Evolutionary conservation across 2,113 vertebrate genomes (phyloP).

Genomic region (Neolamprologus fasciatus): DNA sequence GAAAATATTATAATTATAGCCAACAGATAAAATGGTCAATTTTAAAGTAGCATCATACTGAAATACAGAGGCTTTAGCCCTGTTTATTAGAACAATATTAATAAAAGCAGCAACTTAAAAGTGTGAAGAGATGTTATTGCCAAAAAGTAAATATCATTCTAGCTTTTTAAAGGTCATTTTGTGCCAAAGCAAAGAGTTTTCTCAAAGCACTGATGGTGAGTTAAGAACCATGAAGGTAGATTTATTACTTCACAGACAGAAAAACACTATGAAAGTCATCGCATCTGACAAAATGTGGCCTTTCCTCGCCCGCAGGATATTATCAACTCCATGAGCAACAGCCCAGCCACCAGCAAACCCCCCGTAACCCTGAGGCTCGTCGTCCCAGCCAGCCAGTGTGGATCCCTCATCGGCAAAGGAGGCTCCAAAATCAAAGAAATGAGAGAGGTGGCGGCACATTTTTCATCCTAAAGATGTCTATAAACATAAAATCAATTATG

Average conservation of each 20-base stretch:
- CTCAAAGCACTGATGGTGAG: neutral
- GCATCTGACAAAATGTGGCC: neutral
- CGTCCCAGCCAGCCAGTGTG: constrained; percentile 92
- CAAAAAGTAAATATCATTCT: neutral
- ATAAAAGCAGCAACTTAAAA: neutral
- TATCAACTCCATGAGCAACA: constrained; percentile 98
- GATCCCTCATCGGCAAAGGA: constrained; percentile 94
- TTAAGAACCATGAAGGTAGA: neutral
- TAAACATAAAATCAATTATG: neutral
- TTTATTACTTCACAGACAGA: neutral
- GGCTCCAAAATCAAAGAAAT: constrained; percentile 99
- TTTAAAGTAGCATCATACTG: neutral
- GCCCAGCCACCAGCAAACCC: constrained; percentile 94
- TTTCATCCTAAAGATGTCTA: neutral
- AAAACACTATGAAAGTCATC: neutral
- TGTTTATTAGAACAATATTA: neutral
- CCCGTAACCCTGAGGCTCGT: constrained; percentile 90
- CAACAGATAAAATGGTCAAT: neutral
- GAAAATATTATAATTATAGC: neutral
- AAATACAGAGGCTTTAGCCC: neutral
- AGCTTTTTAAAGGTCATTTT: neutral
- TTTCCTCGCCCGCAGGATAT: constrained; percentile 78
- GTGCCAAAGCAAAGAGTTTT: neutral
- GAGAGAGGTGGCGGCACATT: constrained; percentile 79
- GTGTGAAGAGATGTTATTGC: too few species aligned